Base-by-base conservation (phyloP, 1,140 invertebrate genomes). In the Diprion similis region DNA sequence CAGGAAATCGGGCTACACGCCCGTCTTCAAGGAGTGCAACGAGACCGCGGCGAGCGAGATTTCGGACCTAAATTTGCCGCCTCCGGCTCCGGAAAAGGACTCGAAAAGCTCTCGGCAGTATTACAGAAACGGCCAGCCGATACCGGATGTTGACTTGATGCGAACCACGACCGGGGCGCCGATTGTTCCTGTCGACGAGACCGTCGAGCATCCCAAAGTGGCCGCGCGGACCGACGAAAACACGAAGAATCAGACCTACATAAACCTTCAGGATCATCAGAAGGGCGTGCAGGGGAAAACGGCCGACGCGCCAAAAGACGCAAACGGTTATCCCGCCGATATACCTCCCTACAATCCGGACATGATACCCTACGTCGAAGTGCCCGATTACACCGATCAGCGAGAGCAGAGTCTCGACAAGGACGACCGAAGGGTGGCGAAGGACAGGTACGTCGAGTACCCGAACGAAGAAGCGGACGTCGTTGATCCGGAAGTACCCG, bases 291-390 rank as follows among this genome's bases (percentile, higher is more conserved):
- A 66, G n/a, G 51, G 9, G 3, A 8, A 8, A 17, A 24, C 10
- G 18, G 9, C 10, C 15, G 19, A 45, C 13, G 46, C 59, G 48
- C 65, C 66, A 3, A 68, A 68, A 4, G 66, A 68, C 37, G 66
- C 66, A 13, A 68, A 68, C 37, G 66, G 68, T 46, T 48, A 15
- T 17, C 65, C 69, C 67, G 45, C 72, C 19, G 77, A 79, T 46
- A 75, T 75, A 13, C 68, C 59, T 11, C 46, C 71, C 11, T 83
- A 83, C 18, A 77, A 83, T 78, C 78, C 78, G 0, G 72, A 46
- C 7, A 79, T 78, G 59, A 84, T 84, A 68, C 83, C 83, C 1
- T 84, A 84, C 18, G 82, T 84, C 0, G 80, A 83, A 0, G 78
- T 84, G 4, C 80, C 82, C 1, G 82, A 84, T 79, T 83, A 84